These are phyloP conservation scores for Drosophila arizonae DNA, from an alignment of 1,140 invertebrate species.

Conservation along the genomic window DNA sequence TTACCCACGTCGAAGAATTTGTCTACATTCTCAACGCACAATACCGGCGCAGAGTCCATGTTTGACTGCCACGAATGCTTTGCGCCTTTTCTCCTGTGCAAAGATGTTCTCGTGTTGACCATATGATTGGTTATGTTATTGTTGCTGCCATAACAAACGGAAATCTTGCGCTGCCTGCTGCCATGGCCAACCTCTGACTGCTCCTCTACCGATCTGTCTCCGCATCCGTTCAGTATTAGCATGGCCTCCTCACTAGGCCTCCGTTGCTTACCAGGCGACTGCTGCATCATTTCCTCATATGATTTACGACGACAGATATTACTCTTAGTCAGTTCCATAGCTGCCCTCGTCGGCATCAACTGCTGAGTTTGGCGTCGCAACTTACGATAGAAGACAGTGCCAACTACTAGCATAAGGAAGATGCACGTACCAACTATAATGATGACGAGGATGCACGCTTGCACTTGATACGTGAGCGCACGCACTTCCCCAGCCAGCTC, in stretches of 20 bases:
- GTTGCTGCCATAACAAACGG: conserved; percentile 74
- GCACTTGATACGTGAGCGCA: conserved; percentile 83
- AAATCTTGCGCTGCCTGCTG: conserved; percentile 63
- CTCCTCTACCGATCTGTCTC: conserved; percentile 41
- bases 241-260: conserved; percentile 91
- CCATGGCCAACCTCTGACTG: conserved; percentile 38
- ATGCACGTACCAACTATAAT: conserved; percentile 74
- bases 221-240: conserved; percentile 84
- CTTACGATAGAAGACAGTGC: conserved; percentile 72
- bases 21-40: conserved; percentile 40
- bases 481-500: conserved; percentile 86
- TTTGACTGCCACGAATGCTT: conserved; percentile 65
- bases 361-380: conserved; percentile 60
- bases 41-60: conserved; percentile 40
- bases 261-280: conserved; percentile 84
- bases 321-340: neutral
- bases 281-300: conserved; percentile 85
- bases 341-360: conserved; percentile 27
- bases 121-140: conserved; percentile 62
- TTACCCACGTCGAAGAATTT: conserved; percentile 67
- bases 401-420: conserved; percentile 67
- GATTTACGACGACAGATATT: conserved; percentile 84
- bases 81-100: conserved; percentile 58
- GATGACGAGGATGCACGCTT: conserved; percentile 72
- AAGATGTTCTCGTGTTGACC: conserved; percentile 28